phyloP scores from a whole-genome alignment of 92 coral and sea anemone genomes.

The Chrysogorgia sp. region DNA sequence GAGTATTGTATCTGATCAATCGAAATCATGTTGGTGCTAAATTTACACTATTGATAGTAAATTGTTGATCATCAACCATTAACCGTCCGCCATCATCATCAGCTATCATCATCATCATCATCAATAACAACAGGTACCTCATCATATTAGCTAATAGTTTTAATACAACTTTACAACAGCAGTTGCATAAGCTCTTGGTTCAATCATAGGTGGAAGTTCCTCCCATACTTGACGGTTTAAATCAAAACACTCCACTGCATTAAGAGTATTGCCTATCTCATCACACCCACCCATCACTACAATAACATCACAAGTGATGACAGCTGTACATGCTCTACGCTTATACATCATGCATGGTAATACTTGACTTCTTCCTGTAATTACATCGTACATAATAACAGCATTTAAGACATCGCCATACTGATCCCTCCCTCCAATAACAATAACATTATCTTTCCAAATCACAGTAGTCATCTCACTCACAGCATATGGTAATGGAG shows the following conservation, averaged over 20 bases:
- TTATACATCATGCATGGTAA: conserved; percentile 79
- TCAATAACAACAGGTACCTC: neutral
- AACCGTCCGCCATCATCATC: too few species aligned
- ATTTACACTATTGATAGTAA: too few species aligned
- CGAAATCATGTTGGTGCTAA: too few species aligned
- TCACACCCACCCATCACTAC: conserved; percentile 86
- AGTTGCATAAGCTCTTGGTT: conserved; percentile 1
- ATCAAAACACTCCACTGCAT: conserved; percentile 76
- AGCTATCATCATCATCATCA: too few species aligned
- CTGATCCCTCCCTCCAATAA: conserved; percentile 19
- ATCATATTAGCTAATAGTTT: too few species aligned
- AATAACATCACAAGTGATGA: conserved; percentile 61
- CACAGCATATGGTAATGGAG: conserved; percentile 22
- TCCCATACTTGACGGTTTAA: neutral
- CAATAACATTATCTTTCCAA: neutral
- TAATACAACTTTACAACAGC: neutral
- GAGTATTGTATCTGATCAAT: too few species aligned
- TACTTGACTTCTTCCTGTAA: conserved; percentile 74
- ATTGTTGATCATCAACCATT: too few species aligned
- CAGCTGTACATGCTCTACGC: conserved; percentile 84
- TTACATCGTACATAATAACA: conserved; percentile 54
- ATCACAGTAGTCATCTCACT: conserved; percentile 12
- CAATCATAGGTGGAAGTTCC: conserved; percentile 10
- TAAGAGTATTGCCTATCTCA: conserved; percentile 64
- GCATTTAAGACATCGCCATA: conserved; percentile 1